These are phyloP conservation scores for Sacculina carcini DNA, from an alignment of 2,888 invertebrate species.

Conservation along the genomic window DNA sequence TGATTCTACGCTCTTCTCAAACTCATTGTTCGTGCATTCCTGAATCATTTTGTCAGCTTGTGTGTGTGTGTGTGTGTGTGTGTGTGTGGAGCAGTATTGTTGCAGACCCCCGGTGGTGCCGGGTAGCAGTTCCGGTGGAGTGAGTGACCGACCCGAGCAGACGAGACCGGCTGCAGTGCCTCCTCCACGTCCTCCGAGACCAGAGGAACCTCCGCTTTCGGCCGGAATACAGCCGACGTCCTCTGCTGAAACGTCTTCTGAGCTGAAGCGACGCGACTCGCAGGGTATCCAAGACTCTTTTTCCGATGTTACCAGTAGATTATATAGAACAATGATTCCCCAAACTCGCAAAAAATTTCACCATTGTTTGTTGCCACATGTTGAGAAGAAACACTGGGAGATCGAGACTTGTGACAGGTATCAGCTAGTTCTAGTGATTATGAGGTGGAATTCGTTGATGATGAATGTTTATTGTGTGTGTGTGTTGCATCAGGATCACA, in stretches of 20 bases:
- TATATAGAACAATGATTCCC: too few species aligned
- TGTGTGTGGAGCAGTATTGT: neutral
- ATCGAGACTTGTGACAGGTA: too few species aligned
- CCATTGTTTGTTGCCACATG: too few species aligned
- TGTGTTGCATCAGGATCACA: too few species aligned
- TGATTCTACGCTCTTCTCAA: too few species aligned
- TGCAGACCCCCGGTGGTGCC: neutral
- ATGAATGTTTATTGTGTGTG: too few species aligned
- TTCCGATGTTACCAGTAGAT: neutral
- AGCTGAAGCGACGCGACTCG: constrained; percentile 21
- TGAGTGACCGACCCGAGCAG: neutral
- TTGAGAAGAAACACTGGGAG: too few species aligned
- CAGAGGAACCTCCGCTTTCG: constrained; percentile 8
- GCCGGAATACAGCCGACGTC: constrained; percentile 13
- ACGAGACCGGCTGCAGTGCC: constrained; percentile 8
- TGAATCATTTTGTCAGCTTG: neutral
- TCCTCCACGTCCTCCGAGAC: constrained; percentile 2
- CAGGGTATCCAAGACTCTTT: constrained; percentile 23
- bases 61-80: neutral
- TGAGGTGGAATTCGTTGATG: too few species aligned
- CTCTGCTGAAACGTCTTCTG: constrained; percentile 14
- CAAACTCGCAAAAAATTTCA: too few species aligned
- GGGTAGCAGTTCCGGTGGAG: neutral
- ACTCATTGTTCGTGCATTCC: neutral
- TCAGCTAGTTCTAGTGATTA: too few species aligned